These are phyloP conservation scores for Sinocyclocheilus anshuiensis DNA, from an alignment of 2,113 vertebrate genomes.

Conservation along the genomic window DNA sequence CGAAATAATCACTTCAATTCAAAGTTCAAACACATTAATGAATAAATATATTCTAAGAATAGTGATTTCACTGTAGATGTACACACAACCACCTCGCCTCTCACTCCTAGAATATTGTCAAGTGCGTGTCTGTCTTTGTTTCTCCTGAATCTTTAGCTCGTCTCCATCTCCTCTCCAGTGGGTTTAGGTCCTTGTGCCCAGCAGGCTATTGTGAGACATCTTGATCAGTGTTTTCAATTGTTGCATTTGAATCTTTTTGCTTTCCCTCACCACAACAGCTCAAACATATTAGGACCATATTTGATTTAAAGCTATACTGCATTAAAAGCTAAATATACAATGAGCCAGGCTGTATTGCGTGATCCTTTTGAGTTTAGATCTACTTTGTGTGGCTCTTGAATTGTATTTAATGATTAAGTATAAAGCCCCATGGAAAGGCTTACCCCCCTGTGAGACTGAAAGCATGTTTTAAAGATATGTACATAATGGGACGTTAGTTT, in stretches of 20 bases:
- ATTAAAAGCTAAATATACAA: conserved; percentile 59
- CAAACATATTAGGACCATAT: conserved; percentile 65
- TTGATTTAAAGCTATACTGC: conserved; percentile 56
- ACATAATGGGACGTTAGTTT: conserved; percentile 4
- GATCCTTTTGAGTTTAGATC: conserved; percentile 52
- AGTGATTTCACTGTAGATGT: conserved; percentile 16
- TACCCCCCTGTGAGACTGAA: conserved; percentile 10
- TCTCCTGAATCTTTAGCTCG: conserved; percentile 1
- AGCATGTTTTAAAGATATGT: conserved; percentile 44
- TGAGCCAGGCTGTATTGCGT: conserved; percentile 47
- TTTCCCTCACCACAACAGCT: conserved; percentile 55
- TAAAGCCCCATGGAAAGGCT: conserved; percentile 37
- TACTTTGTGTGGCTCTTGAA: conserved; percentile 55
- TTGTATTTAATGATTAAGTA: conserved; percentile 57
- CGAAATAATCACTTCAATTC: conserved; percentile 10
- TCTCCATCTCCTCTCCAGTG: conserved; percentile 18
- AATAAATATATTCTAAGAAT: conserved; percentile 40
- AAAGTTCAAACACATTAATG: conserved; percentile 35
- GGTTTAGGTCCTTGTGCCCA: conserved; percentile 25
- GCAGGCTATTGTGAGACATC: conserved; percentile 39
- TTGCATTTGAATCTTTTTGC: conserved; percentile 26
- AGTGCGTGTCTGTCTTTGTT: neutral
- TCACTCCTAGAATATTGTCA: conserved; percentile 20
- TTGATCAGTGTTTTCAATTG: conserved; percentile 47
- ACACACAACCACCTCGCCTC: neutral